Conservation (phyloP, 2,888 invertebrate genomes). For the Dryobotodes eremita region DNA sequence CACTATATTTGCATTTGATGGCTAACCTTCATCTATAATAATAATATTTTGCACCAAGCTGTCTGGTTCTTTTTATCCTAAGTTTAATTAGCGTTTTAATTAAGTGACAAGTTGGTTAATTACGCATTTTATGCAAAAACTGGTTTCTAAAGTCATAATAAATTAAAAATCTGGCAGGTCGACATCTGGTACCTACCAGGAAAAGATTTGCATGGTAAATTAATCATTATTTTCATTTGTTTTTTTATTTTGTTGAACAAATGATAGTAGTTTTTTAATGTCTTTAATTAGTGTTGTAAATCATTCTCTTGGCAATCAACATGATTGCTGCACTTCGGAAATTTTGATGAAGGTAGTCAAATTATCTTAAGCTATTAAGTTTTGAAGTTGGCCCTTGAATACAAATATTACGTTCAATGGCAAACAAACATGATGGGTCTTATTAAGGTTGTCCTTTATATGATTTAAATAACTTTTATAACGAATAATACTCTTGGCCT, state of each 20-base stretch:
- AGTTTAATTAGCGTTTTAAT: constrained; percentile 3
- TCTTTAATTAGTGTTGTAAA: constrained; percentile 26
- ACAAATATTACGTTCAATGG: background rate
- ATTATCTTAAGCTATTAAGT: constrained; percentile 37
- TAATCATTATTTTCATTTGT: background rate
- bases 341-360: constrained; percentile 4
- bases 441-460: background rate
- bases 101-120: background rate
- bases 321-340: background rate
- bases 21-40: background rate
- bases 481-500: background rate
- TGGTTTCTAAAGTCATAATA: background rate
- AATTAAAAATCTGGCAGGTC: background rate
- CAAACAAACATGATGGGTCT: constrained; percentile 9
- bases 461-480: background rate
- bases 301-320: constrained; percentile 8
- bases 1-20: background rate
- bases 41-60: constrained; percentile 23
- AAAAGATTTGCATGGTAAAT: constrained; percentile 5
- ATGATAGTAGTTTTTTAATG: background rate
- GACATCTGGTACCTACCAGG: constrained; percentile 2
- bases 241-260: background rate
- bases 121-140: background rate
- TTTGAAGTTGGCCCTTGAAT: constrained; percentile 36
- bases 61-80: constrained; percentile 3